Base-by-base conservation (phyloP, 2,888 invertebrate species). In the Drymonia ruficornis region DNA sequence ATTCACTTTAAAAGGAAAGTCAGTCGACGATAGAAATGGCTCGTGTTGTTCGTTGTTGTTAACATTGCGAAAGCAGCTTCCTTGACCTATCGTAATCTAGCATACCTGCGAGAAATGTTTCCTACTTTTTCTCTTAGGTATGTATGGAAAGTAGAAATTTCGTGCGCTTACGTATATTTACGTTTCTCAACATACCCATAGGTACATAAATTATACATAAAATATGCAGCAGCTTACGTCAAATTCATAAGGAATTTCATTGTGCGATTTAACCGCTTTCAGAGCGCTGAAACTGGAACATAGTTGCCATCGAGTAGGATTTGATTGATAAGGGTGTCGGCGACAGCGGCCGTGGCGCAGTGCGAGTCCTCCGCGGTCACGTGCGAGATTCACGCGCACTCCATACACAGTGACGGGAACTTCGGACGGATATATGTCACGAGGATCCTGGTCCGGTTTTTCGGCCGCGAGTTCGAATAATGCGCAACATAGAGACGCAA, bases 281-380 rank as follows among this genome's bases (percentile, higher is more conserved):
- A 53, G 63, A 70, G 64, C 70, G 74, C 72, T 76, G 78, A 76
- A 78, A 81, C 72, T 77, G 73, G 70, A 72, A 76, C 76, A 80
- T 79, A 81, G 79, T 80, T 80, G 70, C 43, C 53, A 55, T 46
- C 29, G 29, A 55, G 57, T 50, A 56, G 65, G 70, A 71, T 72
- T 69, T 83, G 84, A 86, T 86, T 86, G 86, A 86, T 83, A 84
- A 78, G 83, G 84, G 83, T 82, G 70, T 56, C 53, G 48, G 49
- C 51, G 59, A 57, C 59, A 53, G 63, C 59, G 49, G 60, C 48
- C 50, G 63, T 45, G 61, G 47, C 53, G 52, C 49, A 49, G 65
- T 52, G 61, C 48, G 59, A 58, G 49, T 50, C 55, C 36, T 31
- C 19, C 55, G 53, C 64, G 64, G 70, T 69, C 72, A 76, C 76